These are phyloP conservation scores for Anaspis maculata DNA, from an alignment of 2,888 invertebrate species.

Conservation along the genomic window DNA sequence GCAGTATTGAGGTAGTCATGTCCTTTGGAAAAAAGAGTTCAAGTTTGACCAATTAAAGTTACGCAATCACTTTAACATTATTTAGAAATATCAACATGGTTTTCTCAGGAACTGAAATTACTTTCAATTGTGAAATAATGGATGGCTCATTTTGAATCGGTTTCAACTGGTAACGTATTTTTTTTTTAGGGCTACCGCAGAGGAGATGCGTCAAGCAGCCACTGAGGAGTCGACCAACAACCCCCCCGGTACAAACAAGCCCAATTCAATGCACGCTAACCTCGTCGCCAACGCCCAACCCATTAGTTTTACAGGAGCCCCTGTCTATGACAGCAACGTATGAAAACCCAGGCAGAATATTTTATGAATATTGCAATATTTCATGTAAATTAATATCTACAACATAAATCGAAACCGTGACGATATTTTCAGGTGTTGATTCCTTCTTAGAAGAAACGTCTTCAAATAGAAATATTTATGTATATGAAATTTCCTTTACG, in stretches of 20 bases:
- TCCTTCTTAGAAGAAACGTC: too few relatives aligned
- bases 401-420: conserved; percentile 1
- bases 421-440: background rate
- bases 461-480: too few relatives aligned
- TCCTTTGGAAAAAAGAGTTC: too few relatives aligned
- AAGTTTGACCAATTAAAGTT: too few relatives aligned
- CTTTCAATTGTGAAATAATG: too few relatives aligned
- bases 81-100: too few relatives aligned
- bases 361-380: conserved; percentile 4
- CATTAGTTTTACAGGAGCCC: conserved; percentile 63
- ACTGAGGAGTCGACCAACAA: conserved; percentile 34
- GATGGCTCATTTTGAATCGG: too few relatives aligned
- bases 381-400: conserved; percentile 5
- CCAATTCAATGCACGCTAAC: conserved; percentile 56
- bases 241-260: conserved; percentile 19
- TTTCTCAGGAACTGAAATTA: too few relatives aligned
- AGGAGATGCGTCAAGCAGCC: conserved; percentile 71
- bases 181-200: conserved; percentile 61
- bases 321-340: conserved; percentile 58
- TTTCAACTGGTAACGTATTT: too few relatives aligned
- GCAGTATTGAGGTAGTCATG: too few relatives aligned
- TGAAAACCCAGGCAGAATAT: conserved; percentile 45
- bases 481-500: too few relatives aligned
- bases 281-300: conserved; percentile 78
- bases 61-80: too few relatives aligned